phyloP scores from a whole-genome alignment of 2,888 invertebrate species.

The Dolichomitus sp. region DNA sequence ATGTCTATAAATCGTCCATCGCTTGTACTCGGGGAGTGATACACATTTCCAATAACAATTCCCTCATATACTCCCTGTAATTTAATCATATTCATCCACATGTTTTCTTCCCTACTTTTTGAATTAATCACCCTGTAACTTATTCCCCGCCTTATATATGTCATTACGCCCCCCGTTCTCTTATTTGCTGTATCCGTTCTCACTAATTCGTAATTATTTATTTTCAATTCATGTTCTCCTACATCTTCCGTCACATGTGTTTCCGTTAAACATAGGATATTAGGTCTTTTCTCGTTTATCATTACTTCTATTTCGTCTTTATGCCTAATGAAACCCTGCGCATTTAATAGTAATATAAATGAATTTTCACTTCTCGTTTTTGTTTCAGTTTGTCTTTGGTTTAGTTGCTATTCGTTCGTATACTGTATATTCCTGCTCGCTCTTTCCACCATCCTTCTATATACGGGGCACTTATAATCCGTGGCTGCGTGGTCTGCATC shows the following conservation, averaged over 20 bases:
- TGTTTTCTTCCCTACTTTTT: constrained; percentile 6
- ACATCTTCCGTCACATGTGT: constrained; percentile 15
- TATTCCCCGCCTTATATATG: constrained; percentile 13
- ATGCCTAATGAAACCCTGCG: no score
- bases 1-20: constrained; percentile 32
- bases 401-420: no score
- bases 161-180: constrained; percentile 37
- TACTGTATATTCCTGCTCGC: not conserved
- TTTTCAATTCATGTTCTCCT: constrained; percentile 16
- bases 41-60: constrained; percentile 20
- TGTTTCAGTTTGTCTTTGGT: no score
- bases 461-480: not conserved
- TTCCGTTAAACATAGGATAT: no score
- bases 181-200: constrained; percentile 8
- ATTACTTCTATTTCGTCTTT: no score
- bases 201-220: constrained; percentile 24
- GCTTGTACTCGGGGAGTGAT: constrained; percentile 41
- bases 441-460: not conserved
- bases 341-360: no score
- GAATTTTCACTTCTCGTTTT: no score
- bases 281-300: no score
- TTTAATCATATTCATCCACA: constrained; percentile 30
- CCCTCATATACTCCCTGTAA: constrained; percentile 4
- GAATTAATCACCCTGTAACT: not conserved
- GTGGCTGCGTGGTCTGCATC: not conserved